A percentile compares a stretch with the other conserved stretches of the same genome.
Evolutionary conservation across 1,140 invertebrate species (phyloP).

Genomic region (Idris sp.): DNA sequence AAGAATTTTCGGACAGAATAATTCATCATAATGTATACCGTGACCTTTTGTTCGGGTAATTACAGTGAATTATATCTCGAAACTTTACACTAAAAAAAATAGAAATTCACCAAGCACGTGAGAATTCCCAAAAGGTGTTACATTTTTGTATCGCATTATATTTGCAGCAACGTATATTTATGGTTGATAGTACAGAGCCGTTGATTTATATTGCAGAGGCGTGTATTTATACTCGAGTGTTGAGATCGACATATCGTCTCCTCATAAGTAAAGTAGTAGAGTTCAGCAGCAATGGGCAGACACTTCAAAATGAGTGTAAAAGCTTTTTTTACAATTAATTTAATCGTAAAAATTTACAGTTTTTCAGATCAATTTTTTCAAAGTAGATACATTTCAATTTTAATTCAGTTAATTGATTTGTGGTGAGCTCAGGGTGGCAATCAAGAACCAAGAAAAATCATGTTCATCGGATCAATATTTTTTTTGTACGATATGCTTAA

Average conservation of each 20-base stretch:
- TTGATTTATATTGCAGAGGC: conserved; percentile 47
- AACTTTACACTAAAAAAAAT: too few relatives aligned
- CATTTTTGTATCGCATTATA: conserved; percentile 40
- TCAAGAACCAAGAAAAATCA: too few relatives aligned
- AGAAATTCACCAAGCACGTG: too few relatives aligned
- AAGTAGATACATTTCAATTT: too few relatives aligned
- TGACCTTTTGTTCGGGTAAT: conserved; percentile 25
- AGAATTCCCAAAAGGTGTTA: conserved; percentile 29
- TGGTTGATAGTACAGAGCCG: conserved; percentile 17
- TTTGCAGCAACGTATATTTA: conserved; percentile 49
- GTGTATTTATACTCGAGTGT: conserved; percentile 59
- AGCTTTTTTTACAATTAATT: conserved; percentile 43
- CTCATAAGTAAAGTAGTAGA: conserved; percentile 61
- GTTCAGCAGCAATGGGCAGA: conserved; percentile 57
- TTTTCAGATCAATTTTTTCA: too few relatives aligned
- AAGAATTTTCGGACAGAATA: too few relatives aligned
- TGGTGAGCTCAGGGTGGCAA: too few relatives aligned
- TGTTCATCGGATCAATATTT: too few relatives aligned
- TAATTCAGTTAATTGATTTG: too few relatives aligned
- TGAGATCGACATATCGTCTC: conserved; percentile 49
- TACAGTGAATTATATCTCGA: conserved; percentile 28
- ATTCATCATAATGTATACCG: conserved; percentile 22
- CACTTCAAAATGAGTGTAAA: conserved; percentile 43
- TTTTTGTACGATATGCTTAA: too few relatives aligned
- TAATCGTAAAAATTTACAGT: too few relatives aligned